phyloP scores from a whole-genome alignment of 92 coral and sea anemone species.

The Paramuricea clavata region DNA sequence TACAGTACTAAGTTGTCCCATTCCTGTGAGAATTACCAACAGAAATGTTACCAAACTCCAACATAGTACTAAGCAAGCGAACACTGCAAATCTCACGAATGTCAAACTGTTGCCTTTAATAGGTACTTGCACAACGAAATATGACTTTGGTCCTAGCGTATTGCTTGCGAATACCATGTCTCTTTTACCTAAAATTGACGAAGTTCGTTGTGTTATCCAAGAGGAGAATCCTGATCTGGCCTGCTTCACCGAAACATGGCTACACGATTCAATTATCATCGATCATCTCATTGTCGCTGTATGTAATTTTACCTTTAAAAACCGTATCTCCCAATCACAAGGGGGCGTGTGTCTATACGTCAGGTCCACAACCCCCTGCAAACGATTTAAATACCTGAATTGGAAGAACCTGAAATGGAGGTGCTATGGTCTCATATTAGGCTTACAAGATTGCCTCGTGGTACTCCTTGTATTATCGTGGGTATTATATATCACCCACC shows the following conservation, averaged over 20 bases:
- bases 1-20: too few species aligned
- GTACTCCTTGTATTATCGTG: conserved; percentile 45
- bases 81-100: not conserved
- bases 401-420: not conserved
- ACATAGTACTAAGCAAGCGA: not conserved
- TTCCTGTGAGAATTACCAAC: not conserved
- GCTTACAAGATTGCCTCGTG: conserved; percentile 39
- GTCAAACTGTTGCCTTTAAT: not conserved
- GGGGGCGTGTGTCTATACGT: conserved; percentile 62
- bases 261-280: conserved; percentile 29
- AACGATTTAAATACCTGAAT: not conserved
- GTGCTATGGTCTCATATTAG: conserved; percentile 13
- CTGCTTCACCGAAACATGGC: conserved; percentile 62
- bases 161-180: conserved; percentile 63
- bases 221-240: conserved; percentile 51
- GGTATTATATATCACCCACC: conserved; percentile 55
- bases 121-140: not conserved
- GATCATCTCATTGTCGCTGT: conserved; percentile 56
- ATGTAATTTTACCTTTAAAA: conserved; percentile 49
- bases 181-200: conserved; percentile 59
- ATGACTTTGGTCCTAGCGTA: conserved; percentile 50
- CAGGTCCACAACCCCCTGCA: not conserved
- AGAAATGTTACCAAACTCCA: not conserved
- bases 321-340: conserved; percentile 52
- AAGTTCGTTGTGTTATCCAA: conserved; percentile 38